Evolutionary conservation across 2,113 vertebrate species (phyloP), one percentile per base, ranked within the genome.

Genomic region (Spermophilus dauricus): DNA sequence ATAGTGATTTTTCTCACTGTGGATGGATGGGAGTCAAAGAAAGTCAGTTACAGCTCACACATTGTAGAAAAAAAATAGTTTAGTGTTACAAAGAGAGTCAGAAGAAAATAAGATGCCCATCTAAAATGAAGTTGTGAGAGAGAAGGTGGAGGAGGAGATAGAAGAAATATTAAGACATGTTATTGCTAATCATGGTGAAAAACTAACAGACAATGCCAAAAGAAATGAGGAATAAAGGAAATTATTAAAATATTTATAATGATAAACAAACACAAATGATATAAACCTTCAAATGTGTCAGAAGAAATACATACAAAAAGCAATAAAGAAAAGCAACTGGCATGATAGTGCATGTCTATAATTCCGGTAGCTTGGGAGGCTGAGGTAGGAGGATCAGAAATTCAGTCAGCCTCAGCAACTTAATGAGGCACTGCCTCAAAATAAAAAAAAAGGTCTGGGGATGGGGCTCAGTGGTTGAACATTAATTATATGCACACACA

Each of bases 11-110:
- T 78, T 51, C 37, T 89, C 42, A 77, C 58, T 42, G 75, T 75
- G 93, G 76, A 92, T 20, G 91, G 28, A 69, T 24, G 17, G 28
- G 67, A 30, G 24, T n/a, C 28, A 80, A 80, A 92, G 58, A 82
- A 94, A 88, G 84, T 84, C 56, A 80, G 34, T 67, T 86, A 72
- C 86, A 92, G 26, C 20, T 94, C 45, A 63, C 16, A 89, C 4
- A 78, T 32, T 17, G 53, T 39, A 56, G 70, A 56, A 96, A 82
- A 90, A 94, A 30, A 70, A 51, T 61, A 26, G 48, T 34, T 85
- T 72, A 89, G 37, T 90, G n/a, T 53, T 87, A 73, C 20, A 92
- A 92, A 92, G 5, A 56, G 67, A 32, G 63, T 72, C 45, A 83
- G 53, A 84, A 76, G 67, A 90, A 86, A 39, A 77, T 65, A 77